These are phyloP conservation scores for Acronicta alni DNA, from an alignment of 2,888 invertebrate genomes.

Conservation along the genomic window DNA sequence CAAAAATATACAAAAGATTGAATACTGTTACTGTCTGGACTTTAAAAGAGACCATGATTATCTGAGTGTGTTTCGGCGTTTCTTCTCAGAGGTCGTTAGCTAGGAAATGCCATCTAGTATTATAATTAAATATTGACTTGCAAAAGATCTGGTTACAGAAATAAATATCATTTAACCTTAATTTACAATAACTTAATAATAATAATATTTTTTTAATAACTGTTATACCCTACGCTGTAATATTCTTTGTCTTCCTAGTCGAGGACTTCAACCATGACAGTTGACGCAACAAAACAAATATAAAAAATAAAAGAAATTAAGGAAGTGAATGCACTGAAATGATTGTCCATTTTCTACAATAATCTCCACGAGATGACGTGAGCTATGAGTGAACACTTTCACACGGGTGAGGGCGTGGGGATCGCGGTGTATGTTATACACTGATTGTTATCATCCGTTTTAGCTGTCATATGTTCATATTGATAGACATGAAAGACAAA, in stretches of 20 bases:
- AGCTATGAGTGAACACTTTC: constrained; percentile 43
- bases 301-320: constrained; percentile 33
- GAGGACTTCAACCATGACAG: constrained; percentile 25
- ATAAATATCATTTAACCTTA: too few species aligned
- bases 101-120: too few species aligned
- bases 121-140: too few species aligned
- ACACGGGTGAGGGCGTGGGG: constrained; percentile 12
- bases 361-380: constrained; percentile 23
- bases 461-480: neutral
- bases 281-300: constrained; percentile 33
- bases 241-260: neutral
- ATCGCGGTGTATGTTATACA: neutral
- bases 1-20: too few species aligned
- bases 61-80: too few species aligned
- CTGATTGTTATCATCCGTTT: neutral
- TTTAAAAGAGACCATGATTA: too few species aligned
- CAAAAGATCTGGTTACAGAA: too few species aligned
- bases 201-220: too few species aligned
- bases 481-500: neutral
- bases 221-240: neutral
- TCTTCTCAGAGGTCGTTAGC: too few species aligned
- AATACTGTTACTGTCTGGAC: too few species aligned
- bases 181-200: too few species aligned
- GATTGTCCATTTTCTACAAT: constrained; percentile 39
- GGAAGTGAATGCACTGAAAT: constrained; percentile 39